phyloP scores from a whole-genome alignment of 2,888 invertebrate species.

The Morpho achilles region DNA sequence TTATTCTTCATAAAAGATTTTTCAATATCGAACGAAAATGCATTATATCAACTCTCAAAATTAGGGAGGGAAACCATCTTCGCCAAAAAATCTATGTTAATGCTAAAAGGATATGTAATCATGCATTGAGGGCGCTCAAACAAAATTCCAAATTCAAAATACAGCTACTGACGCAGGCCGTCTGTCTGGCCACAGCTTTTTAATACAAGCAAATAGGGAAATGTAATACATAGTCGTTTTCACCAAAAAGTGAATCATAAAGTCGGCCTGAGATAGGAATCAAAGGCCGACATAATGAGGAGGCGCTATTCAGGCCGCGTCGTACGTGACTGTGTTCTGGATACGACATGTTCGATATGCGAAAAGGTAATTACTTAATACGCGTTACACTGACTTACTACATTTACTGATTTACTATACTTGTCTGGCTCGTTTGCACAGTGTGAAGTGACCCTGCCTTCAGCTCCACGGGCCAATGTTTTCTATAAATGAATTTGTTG shows the following conservation, averaged over 20 bases:
- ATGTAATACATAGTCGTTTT: conserved; percentile 45
- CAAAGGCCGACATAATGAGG: conserved; percentile 66
- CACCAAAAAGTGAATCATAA: conserved; percentile 66
- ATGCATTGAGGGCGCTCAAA: conserved; percentile 57
- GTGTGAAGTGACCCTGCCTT: no score
- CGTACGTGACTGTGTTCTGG: conserved; percentile 33
- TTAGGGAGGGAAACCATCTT: neutral
- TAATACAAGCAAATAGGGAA: conserved; percentile 71
- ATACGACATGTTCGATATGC: conserved; percentile 30
- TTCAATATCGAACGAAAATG: no score
- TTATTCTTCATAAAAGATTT: no score
- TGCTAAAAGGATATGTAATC: conserved; percentile 31
- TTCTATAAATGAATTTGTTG: no score
- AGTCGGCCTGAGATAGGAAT: conserved; percentile 53
- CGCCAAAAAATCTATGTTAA: neutral
- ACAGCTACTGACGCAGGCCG: conserved; percentile 45
- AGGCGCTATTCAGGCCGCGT: conserved; percentile 49
- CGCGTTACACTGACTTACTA: no score
- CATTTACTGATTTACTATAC: no score
- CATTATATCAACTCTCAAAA: neutral
- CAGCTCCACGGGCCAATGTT: no score
- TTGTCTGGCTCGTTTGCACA: no score
- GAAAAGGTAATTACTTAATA: conserved; percentile 12
- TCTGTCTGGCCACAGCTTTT: conserved; percentile 72
- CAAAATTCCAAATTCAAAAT: conserved; percentile 69